Evolutionary conservation across 2,888 invertebrate species (phyloP), one percentile per base, ranked within the genome.

Genomic region (Drosophila neutralis): DNA sequence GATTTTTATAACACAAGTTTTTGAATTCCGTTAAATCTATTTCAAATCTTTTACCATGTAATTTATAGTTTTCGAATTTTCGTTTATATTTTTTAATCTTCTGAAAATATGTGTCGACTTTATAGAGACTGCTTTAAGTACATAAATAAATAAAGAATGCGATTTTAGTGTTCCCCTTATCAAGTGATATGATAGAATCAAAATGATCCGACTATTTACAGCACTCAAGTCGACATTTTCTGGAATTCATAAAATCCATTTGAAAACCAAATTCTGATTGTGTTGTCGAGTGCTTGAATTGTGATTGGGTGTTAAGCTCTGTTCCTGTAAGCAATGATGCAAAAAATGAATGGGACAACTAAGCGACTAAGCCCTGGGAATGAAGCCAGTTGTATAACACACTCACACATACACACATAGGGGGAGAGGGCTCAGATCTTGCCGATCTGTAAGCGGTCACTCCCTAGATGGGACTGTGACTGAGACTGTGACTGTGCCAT

Each of bases 301-400:
- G 13, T 29, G 35, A 27, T 54, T 61, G 27, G 10, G 4, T 31
- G 52, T 40, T 45, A 18, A 58, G 31, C 24, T 38, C n/a, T 36
- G 48, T 63, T 24, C 36, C 53, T 49, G 52, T 49, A 2, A 35
- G 59, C 51, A 69, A 71, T 62, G 40, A 51, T 13, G 51, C 24
- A 29, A 49, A 24, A 48, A 63, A 56, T 73, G 64, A 75, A 59
- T 65, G 71, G 38, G 29, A 29, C 51, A 60, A 45, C 57, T 58
- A 65, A 52, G 45, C n/a, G 31, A 36, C 52, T 67, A 45, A 60
- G 15, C 29, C 63, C 49, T 72, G 79, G 79, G 78, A 76, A 78
- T 75, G 36, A 29, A 78, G 59, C 10, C 49, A 54, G 68, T 80
- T 81, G 80, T 81, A 81, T 78, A 80, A 80, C 78, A 77, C 52